Evolutionary conservation across 2,797 vertebrate species (phyloP), one percentile per base, ranked within the genome.

Genomic region (Mormyrops attenuatus): DNA sequence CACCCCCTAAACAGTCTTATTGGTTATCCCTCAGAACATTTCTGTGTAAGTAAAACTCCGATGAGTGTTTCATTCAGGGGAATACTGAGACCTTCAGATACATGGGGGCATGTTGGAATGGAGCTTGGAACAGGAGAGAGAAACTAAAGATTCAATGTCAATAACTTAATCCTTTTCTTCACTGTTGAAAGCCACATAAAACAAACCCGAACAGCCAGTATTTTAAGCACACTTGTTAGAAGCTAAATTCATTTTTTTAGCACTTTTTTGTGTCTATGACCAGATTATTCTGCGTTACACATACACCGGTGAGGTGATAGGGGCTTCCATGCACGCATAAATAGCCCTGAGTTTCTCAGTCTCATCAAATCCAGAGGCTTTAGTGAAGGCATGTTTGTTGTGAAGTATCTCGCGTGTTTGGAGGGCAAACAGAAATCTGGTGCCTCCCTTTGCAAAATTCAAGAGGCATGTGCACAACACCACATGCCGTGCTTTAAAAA

Each of bases 51-150:
- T n/a, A 60, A 60, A 60, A 22, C n/a, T 22, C 7, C 9, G n/a
- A 60, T 60, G 57, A 60, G n/a, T n/a, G 38, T 85, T 85, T 50
- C 82, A 50, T 85, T n/a, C 82, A 85, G 82, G 47, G n/a, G 26
- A 49, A 49, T 85, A 22, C 13, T n/a, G 41, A 52, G 82, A 47
- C 8, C 82, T 85, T 49, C 47, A 49, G 82, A 50, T 13, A 52
- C 47, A n/a, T 49, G 82, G 1, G 8, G 0, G 20, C 50, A 6
- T 85, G 7, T 85, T 85, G 82, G n/a, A 11, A 52, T 85, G n/a
- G n/a, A 22, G 77, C 5, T 49, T 49, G 17, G 7, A 9, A 84
- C 41, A 17, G 13, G 30, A 80, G 73, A 80, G 34, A 41, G 2
- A 5, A 80, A 38, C 38, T 80, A 20, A 80, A 38, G 38, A 44